A percentile compares a stretch with the other conserved stretches of the same genome.
phyloP scores from a whole-genome alignment of 2,797 vertebrate species.

The Myotis myotis region DNA sequence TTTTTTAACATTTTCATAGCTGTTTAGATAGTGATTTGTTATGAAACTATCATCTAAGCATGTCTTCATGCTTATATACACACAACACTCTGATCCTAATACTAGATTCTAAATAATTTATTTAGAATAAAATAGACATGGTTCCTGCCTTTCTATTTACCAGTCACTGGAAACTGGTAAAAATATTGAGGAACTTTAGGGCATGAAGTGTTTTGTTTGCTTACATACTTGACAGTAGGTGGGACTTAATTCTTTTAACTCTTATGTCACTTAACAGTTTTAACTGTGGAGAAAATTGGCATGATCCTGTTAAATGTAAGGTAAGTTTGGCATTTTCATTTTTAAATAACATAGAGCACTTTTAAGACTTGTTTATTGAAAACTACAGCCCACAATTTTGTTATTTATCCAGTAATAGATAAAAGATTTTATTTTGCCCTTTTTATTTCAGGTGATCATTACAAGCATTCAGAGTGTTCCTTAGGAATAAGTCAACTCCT shows the following conservation, averaged over 20 bases:
- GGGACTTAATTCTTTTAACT: slow-evolving; percentile 40
- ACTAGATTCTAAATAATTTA: not conserved
- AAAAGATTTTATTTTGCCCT: not conserved
- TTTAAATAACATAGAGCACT: not conserved
- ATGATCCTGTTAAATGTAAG: slow-evolving; percentile 99
- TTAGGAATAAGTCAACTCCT: slow-evolving; percentile 6
- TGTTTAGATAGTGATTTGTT: not conserved
- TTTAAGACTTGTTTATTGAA: slow-evolving; percentile 30
- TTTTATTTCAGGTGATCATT: slow-evolving; percentile 35
- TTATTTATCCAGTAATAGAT: not conserved
- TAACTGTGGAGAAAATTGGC: slow-evolving; percentile 99
- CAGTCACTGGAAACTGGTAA: not conserved
- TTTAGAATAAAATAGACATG: not conserved
- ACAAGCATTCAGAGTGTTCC: not conserved
- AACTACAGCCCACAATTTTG: not conserved
- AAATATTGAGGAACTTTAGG: not conserved
- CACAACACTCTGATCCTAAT: not conserved
- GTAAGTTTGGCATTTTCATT: slow-evolving; percentile 82
- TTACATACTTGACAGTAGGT: not conserved
- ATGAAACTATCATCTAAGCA: not conserved
- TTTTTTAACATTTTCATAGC: not conserved
- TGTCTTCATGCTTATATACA: not conserved
- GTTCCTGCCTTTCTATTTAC: not conserved
- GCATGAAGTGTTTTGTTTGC: not conserved
- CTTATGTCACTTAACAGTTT: slow-evolving; percentile 88